Base-by-base conservation (phyloP, 1,140 invertebrate species). In the Pentalonia nigronervosa region DNA sequence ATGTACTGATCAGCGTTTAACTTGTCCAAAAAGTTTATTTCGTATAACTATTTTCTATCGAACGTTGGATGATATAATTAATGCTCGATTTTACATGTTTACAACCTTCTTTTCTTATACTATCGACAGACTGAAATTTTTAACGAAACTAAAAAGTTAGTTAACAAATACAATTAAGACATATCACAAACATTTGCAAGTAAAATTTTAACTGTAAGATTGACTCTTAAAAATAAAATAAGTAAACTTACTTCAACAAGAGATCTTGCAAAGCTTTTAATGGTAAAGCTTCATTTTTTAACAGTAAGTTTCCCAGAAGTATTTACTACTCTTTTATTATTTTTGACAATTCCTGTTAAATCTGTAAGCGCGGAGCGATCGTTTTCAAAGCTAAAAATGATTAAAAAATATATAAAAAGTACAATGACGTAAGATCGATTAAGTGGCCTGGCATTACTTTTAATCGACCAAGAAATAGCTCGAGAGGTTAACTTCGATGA, bases 261-360 rank as follows among this genome's bases (percentile, higher is more conserved):
- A 87, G 84, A 87, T 87, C 45, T 97, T 36, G 76, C 76, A 41
- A 34, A 36, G 7, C 67, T 76, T 76, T 76, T 76, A 9, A 83
- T 83, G 76, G 76, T 83, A 14, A 83, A 41, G 41, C 17, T 41
- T 83, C 76, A 83, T 36, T 83, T 17, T 83, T 83, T 83, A 83
- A 83, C 76, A 41, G 76, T 7, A 14, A 83, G 76, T 83, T 95
- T 94, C 96, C 95, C 93, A 95, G 95, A 89, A 95, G 95, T 91
- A 95, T 95, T 1, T 95, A 95, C 84, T 96, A 95, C 95, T 97
- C 98, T 95, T 99, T n/a, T n/a, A n/a, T n/a, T n/a, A n/a, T n/a
- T n/a, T n/a, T n/a, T n/a, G n/a, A n/a, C n/a, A n/a, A n/a, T 98
- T 1, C 50, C 36, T 56, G 48, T 90, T 60, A 56, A 30, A 34